Conservation (phyloP, 2,113 vertebrate genomes). For the Chascanopsetta lugubris region DNA sequence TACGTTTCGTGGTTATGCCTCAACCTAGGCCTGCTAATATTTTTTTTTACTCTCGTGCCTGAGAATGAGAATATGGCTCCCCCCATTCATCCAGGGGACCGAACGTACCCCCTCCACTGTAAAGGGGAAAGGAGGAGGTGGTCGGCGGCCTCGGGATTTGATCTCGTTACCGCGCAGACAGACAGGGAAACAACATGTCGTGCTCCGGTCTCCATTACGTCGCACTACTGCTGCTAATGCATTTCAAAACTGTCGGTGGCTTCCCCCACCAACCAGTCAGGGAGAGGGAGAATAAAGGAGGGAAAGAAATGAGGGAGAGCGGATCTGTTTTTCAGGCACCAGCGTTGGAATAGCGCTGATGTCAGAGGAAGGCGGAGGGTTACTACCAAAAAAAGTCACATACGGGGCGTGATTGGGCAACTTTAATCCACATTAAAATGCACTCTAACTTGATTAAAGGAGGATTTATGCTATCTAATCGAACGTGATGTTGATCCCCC, state of each 20-base stretch:
- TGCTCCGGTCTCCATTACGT: background rate
- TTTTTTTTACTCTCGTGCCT: constrained; percentile 29
- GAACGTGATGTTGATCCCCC: background rate
- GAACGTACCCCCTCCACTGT: constrained; percentile 44
- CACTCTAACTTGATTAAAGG: background rate
- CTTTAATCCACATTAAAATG: constrained; percentile 19
- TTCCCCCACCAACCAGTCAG: background rate
- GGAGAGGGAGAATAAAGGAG: no score
- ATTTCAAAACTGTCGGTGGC: background rate
- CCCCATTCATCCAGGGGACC: constrained; percentile 80
- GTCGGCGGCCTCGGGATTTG: constrained; percentile 63
- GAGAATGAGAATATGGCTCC: constrained; percentile 78
- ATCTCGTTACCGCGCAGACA: constrained; percentile 64
- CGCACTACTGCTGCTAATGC: background rate
- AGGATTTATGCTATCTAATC: background rate
- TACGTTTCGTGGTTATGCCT: constrained; percentile 18
- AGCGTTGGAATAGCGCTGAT: constrained; percentile 76
- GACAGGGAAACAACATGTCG: constrained; percentile 12
- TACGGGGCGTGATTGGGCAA: background rate
- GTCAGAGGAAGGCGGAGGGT: constrained; percentile 75
- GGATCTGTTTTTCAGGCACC: constrained; percentile 48
- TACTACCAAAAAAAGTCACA: constrained; percentile 11
- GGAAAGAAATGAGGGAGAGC: background rate
- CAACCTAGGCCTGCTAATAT: constrained; percentile 24
- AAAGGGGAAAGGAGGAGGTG: constrained; percentile 46